These are phyloP conservation scores for Platorchestia sp. DNA, from an alignment of 1,140 invertebrate genomes.

Conservation along the genomic window DNA sequence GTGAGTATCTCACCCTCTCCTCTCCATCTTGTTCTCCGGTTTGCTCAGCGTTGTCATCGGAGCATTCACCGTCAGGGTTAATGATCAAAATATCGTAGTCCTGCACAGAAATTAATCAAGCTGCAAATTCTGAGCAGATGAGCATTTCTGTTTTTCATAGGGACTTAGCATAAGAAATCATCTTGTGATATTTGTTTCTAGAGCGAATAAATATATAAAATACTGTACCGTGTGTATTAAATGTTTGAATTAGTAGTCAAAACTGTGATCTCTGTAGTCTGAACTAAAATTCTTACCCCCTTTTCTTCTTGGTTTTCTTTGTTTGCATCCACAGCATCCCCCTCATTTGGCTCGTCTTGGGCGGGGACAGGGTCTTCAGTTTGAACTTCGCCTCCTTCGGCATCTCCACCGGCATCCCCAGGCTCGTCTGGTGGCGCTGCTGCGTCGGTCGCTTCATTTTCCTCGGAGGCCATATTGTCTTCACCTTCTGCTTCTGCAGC, in stretches of 20 bases:
- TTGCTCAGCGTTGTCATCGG: not conserved
- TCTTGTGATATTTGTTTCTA: no score
- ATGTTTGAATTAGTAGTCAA: no score
- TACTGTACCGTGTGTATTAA: no score
- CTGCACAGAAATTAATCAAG: not conserved
- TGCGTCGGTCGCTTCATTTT: not conserved
- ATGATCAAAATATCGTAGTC: conserved; percentile 42
- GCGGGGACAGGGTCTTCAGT: not conserved
- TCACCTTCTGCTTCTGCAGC: not conserved
- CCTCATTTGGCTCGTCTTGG: not conserved
- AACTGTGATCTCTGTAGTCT: not conserved
- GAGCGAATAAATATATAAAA: no score
- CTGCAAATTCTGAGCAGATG: no score
- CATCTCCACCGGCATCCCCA: not conserved
- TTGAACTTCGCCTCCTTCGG: not conserved
- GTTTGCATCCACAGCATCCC: not conserved
- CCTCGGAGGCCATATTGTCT: not conserved
- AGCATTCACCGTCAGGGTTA: conserved; percentile 17
- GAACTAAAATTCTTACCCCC: not conserved
- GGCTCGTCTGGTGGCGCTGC: not conserved
- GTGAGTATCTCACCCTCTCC: not conserved
- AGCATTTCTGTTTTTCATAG: no score
- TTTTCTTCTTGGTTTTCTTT: not conserved
- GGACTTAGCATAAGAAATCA: no score
- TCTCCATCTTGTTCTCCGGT: not conserved